A percentile compares a stretch with the other conserved stretches of the same genome.
phyloP scores from a whole-genome alignment of 2,113 vertebrate genomes.

The Sylvietta virens region DNA sequence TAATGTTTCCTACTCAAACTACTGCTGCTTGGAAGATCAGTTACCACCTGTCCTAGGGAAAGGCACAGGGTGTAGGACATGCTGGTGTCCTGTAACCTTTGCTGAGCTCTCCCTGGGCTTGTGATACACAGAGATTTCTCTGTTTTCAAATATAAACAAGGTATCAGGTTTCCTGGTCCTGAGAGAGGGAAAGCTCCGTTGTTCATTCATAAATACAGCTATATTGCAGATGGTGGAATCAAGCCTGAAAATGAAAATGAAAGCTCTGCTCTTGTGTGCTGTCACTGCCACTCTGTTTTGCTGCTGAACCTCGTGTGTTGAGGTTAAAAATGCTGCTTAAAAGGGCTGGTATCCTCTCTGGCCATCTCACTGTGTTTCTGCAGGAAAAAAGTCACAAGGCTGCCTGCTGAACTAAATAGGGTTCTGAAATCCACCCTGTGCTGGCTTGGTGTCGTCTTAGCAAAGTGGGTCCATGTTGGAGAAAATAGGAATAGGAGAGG shows the following conservation, averaged over 20 bases:
- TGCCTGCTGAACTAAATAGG: not conserved
- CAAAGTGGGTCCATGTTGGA: fast-evolving
- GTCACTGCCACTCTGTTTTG: not conserved
- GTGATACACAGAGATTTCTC: not conserved
- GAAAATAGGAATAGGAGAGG: not conserved
- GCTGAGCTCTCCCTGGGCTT: not conserved
- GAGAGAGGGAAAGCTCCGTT: not conserved
- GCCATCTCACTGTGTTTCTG: not conserved
- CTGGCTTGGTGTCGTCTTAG: not conserved
- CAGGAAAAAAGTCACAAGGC: not conserved
- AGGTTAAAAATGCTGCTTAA: not conserved
- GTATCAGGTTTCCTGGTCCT: not conserved
- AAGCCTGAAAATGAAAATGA: not conserved
- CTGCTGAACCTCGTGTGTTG: not conserved
- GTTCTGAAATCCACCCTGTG: not conserved
- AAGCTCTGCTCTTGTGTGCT: not conserved
- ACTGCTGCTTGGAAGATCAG: not conserved
- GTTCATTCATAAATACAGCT: not conserved
- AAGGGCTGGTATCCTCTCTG: not conserved
- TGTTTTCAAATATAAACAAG: not conserved
- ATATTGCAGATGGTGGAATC: not conserved
- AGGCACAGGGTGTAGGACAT: not conserved
- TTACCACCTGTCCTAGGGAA: not conserved
- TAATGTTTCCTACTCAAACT: not conserved
- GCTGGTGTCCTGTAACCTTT: not conserved